Conservation (phyloP, 1,140 invertebrate genomes). For the Bradysia coprophila region DNA sequence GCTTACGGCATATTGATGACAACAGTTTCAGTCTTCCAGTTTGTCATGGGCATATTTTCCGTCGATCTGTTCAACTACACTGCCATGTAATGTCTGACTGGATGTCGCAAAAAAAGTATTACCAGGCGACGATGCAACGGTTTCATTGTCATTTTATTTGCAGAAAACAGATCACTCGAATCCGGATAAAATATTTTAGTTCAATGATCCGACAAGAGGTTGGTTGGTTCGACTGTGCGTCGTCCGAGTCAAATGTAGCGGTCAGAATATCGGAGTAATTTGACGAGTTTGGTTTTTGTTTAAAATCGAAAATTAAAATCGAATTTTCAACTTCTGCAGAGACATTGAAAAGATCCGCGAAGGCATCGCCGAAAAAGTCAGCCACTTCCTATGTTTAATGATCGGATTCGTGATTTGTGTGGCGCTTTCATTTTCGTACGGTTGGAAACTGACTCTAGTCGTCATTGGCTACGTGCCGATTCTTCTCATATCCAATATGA, state of each 20-base stretch:
- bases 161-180: conserved; percentile 47
- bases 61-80: conserved; percentile 45
- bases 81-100: no score
- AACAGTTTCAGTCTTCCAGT: conserved; percentile 34
- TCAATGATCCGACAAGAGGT: conserved; percentile 74
- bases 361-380: conserved; percentile 75
- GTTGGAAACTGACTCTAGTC: conserved; percentile 66
- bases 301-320: not conserved
- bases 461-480: conserved; percentile 66
- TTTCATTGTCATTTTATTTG: no score
- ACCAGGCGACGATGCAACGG: no score
- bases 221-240: conserved; percentile 71
- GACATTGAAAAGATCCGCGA: conserved; percentile 74
- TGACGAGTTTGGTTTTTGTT: not conserved
- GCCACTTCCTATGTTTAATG: conserved; percentile 49
- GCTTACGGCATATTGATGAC: conserved; percentile 41
- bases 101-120: no score
- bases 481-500: conserved; percentile 43
- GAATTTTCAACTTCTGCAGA: conserved; percentile 27
- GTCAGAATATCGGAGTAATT: conserved; percentile 65
- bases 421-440: conserved; percentile 47
- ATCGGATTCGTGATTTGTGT: conserved; percentile 45
- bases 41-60: conserved; percentile 38
- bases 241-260: conserved; percentile 69
- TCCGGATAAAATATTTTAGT: conserved; percentile 48